Conservation (phyloP, 2,888 invertebrate genomes). For the Himalopsyche kuldschensis region DNA sequence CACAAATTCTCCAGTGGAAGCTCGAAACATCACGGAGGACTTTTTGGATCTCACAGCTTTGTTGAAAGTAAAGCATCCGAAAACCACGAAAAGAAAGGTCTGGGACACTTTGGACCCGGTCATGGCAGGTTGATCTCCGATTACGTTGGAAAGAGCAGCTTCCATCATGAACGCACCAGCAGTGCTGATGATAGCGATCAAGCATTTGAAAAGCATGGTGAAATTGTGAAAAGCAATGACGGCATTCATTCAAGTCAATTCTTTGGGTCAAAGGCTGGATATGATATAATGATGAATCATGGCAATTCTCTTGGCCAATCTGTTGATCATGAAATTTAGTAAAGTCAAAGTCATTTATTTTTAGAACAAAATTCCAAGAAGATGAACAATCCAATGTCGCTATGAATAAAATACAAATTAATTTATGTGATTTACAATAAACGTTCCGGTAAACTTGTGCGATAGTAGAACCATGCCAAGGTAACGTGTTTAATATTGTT, state of each 20-base stretch:
- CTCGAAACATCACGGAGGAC: background rate
- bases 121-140: background rate
- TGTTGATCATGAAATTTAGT: background rate
- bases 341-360: no score
- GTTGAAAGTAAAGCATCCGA: background rate
- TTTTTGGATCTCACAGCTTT: background rate
- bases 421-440: no score
- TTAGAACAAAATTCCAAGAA: no score
- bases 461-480: no score
- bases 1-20: background rate
- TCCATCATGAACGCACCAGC: background rate
- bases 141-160: background rate
- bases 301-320: background rate
- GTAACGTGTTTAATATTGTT: no score
- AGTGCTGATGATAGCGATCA: background rate
- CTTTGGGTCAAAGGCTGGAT: background rate
- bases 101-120: background rate
- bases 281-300: background rate
- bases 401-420: no score
- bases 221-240: background rate
- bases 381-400: no score
- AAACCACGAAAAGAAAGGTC: background rate
- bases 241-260: background rate
- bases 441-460: no score
- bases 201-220: background rate